phyloP scores from a whole-genome alignment of 2,888 invertebrate genomes.

The Pammene fasciana region DNA sequence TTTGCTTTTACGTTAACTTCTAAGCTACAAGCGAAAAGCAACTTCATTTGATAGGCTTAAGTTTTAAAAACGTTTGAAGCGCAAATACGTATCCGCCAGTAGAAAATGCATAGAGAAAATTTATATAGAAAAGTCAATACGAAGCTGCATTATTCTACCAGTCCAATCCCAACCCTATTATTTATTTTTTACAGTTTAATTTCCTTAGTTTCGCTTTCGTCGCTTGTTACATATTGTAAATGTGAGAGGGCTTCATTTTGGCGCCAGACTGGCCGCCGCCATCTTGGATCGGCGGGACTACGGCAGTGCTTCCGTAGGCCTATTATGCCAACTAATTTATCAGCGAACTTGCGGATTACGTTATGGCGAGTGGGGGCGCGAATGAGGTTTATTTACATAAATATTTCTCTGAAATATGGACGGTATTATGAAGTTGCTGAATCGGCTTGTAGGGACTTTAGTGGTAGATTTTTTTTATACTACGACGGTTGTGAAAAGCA shows the following conservation, averaged over 20 bases:
- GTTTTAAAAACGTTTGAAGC: slow-evolving; percentile 42
- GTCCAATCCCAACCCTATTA: slow-evolving; percentile 44
- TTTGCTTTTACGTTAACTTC: slow-evolving; percentile 40
- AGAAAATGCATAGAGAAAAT: slow-evolving; percentile 49
- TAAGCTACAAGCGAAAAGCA: slow-evolving; percentile 40
- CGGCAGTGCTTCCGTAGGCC: slow-evolving; percentile 68
- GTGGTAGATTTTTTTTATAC: no score
- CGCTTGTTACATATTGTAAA: slow-evolving; percentile 28
- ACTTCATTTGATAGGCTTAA: slow-evolving; percentile 36
- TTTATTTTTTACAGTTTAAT: slow-evolving; percentile 14
- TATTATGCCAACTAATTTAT: slow-evolving; percentile 73
- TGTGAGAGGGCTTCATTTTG: slow-evolving; percentile 31
- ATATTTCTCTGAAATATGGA: slow-evolving; percentile 23
- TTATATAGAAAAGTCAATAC: slow-evolving; percentile 60
- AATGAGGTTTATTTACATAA: slow-evolving; percentile 38
- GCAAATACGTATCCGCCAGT: slow-evolving; percentile 36
- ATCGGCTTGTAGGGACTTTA: not conserved
- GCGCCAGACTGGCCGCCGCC: slow-evolving; percentile 63
- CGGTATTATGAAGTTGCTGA: not conserved
- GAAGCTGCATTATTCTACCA: slow-evolving; percentile 46
- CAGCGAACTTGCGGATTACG: slow-evolving; percentile 51
- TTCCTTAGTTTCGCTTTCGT: slow-evolving; percentile 6
- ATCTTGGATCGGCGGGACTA: slow-evolving; percentile 58
- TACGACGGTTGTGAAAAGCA: no score
- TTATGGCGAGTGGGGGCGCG: slow-evolving; percentile 31